Conservation (phyloP, 2,113 vertebrate genomes). For the Myanophis thanlyinensis region DNA sequence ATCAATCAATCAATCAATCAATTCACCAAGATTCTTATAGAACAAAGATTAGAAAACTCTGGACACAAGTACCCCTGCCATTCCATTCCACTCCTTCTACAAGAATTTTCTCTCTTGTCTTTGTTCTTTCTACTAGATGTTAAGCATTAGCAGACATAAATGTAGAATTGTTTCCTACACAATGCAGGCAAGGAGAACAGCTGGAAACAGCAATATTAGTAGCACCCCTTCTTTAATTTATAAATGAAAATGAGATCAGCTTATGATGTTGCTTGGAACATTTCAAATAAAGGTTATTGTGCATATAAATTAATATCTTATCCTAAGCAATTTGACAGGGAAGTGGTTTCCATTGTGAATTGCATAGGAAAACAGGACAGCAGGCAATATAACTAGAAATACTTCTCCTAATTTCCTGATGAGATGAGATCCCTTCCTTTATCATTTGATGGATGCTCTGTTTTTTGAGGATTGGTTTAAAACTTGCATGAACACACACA, state of each 20-base stretch:
- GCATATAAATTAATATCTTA: background rate
- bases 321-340: background rate
- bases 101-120: background rate
- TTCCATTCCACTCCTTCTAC: background rate
- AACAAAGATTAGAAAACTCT: background rate
- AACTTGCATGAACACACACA: background rate
- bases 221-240: background rate
- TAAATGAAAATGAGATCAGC: background rate
- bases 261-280: background rate
- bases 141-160: background rate
- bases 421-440: background rate
- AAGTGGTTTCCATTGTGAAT: background rate
- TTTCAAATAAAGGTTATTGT: background rate
- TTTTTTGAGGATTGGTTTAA: constrained; percentile 3
- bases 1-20: background rate
- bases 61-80: background rate
- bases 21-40: background rate
- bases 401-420: no score
- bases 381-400: background rate
- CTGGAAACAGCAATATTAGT: background rate
- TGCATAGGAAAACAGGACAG: background rate
- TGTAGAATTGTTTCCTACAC: background rate
- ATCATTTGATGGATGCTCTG: constrained; percentile 5
- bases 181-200: background rate
- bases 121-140: background rate